A percentile compares a stretch with the other conserved stretches of the same genome.
Conservation (phyloP, 23 tunicate genomes). For the Styela clava region DNA sequence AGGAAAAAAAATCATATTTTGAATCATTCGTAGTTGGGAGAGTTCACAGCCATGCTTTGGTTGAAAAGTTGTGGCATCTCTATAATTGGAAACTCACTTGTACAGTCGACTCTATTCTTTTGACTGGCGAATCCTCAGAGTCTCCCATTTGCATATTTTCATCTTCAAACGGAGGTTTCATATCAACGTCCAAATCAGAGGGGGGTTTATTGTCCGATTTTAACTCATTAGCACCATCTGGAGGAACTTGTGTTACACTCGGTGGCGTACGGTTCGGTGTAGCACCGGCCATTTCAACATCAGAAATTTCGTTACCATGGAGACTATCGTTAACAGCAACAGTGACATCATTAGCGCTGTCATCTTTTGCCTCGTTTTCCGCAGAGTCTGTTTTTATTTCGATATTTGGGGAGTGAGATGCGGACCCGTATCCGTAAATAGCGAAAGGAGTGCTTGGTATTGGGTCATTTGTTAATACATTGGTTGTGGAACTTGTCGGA, state of each 20-base stretch:
- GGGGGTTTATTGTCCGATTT: background rate
- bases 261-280: background rate
- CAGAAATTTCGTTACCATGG: background rate
- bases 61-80: too few relatives aligned
- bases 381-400: background rate
- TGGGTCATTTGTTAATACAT: constrained; percentile 7
- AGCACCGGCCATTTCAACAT: constrained; percentile 27
- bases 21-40: too few relatives aligned
- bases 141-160: constrained; percentile 45
- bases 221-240: background rate
- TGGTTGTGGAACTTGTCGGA: constrained; percentile 10
- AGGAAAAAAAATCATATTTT: too few relatives aligned
- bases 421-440: background rate
- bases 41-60: too few relatives aligned
- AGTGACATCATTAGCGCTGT: background rate
- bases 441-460: constrained; percentile 9
- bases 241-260: background rate
- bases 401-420: background rate
- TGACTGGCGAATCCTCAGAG: background rate
- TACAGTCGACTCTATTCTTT: background rate
- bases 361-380: background rate
- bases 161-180: constrained; percentile 41
- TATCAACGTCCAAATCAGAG: constrained; percentile 34
- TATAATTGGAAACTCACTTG: too few relatives aligned
- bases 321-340: background rate